These are phyloP conservation scores for Leptatherina wallacei DNA, from an alignment of 2,797 vertebrate genomes.

Conservation along the genomic window DNA sequence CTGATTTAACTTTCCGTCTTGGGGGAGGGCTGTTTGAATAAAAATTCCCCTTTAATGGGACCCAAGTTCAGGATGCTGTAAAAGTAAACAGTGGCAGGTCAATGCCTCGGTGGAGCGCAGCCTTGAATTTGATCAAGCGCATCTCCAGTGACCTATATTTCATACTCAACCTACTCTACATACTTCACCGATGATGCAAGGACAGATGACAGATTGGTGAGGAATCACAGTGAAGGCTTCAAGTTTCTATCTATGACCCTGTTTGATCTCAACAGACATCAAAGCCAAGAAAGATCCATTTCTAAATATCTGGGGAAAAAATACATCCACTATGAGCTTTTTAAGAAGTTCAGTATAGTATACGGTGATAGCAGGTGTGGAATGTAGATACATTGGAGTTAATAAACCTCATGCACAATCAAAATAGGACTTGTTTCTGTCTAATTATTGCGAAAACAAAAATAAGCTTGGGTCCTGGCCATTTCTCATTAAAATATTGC, in stretches of 20 bases:
- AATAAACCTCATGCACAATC: not conserved
- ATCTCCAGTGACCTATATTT: constrained; percentile 63
- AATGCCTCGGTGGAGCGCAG: constrained; percentile 37
- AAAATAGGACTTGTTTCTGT: not conserved
- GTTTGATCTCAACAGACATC: constrained; percentile 21
- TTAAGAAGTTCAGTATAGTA: not conserved
- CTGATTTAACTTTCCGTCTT: constrained; percentile 21
- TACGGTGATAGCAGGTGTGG: not conserved
- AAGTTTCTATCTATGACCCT: constrained; percentile 33
- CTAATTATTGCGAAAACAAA: constrained; percentile 27
- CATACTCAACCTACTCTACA: constrained; percentile 45
- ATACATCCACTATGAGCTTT: not conserved
- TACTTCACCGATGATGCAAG: constrained; percentile 58
- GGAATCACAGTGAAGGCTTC: constrained; percentile 49
- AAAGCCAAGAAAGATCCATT: constrained; percentile 11
- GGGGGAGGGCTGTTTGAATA: constrained; percentile 32
- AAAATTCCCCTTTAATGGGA: constrained; percentile 38
- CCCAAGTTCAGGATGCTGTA: constrained; percentile 31
- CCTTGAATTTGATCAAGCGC: constrained; percentile 62
- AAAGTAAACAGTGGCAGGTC: constrained; percentile 51
- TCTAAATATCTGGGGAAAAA: constrained; percentile 9
- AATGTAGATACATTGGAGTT: not conserved
- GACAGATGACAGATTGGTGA: constrained; percentile 48
- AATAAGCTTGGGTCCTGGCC: not conserved
- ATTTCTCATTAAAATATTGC: constrained; percentile 38